A percentile compares a stretch with the other conserved stretches of the same genome.
Conservation (phyloP, 2,113 vertebrate genomes). For the Heterocephalus glaber region DNA sequence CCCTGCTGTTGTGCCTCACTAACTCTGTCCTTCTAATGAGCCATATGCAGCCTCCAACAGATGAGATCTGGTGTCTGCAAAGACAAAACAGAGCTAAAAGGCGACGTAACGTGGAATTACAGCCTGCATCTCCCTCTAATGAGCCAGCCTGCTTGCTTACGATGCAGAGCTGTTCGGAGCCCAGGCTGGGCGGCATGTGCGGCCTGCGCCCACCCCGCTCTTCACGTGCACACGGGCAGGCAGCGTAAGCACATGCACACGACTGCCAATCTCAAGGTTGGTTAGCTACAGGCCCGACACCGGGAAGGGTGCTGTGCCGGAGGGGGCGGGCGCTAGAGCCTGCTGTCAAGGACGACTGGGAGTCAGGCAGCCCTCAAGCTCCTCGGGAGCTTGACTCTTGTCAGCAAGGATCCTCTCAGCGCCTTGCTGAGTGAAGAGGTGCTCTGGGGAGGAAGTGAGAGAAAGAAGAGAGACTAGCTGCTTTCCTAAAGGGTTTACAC, state of each 20-base stretch:
- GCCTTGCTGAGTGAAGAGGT: background rate
- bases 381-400: background rate
- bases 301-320: background rate
- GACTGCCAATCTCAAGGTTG: constrained; percentile 48
- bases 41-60: background rate
- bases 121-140: background rate
- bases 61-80: constrained; percentile 40
- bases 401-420: background rate
- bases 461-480: background rate
- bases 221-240: background rate
- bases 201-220: background rate
- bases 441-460: background rate
- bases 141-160: constrained; percentile 8
- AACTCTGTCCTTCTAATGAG: constrained; percentile 1
- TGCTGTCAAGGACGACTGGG: constrained; percentile 20
- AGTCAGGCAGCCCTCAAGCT: background rate
- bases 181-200: background rate
- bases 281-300: background rate
- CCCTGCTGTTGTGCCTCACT: background rate
- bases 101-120: background rate
- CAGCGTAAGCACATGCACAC: background rate
- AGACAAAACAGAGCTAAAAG: constrained; percentile 47
- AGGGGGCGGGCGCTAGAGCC: background rate
- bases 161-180: background rate
- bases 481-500: background rate